A percentile compares a stretch with the other conserved stretches of the same genome.
phyloP scores from a whole-genome alignment of 2,113 vertebrate genomes.

The Centropus unirufus region DNA sequence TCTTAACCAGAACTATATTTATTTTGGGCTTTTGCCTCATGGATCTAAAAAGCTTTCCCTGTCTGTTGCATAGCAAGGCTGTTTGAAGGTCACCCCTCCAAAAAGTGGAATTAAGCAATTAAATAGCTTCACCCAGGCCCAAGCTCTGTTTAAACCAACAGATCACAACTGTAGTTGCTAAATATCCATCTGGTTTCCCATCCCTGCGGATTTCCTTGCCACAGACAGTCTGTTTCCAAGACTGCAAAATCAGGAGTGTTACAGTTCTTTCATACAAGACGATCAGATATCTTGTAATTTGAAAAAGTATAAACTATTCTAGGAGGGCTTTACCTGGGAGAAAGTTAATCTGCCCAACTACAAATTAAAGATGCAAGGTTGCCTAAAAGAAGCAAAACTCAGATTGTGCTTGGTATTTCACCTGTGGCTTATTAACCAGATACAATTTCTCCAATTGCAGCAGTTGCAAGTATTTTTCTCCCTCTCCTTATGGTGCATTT shows the following conservation, averaged over 20 bases:
- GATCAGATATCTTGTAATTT: background rate
- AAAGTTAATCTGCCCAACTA: background rate
- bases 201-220: background rate
- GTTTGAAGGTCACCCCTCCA: background rate
- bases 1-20: background rate
- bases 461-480: background rate
- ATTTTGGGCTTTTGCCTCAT: background rate
- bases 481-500: background rate
- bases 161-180: background rate
- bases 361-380: background rate
- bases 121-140: background rate
- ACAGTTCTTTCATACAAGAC: background rate
- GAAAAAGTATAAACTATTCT: background rate
- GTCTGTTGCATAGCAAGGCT: background rate
- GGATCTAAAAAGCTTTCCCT: background rate
- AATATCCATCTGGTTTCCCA: background rate
- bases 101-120: background rate
- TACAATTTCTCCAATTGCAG: background rate
- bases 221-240: background rate
- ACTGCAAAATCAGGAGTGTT: background rate
- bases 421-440: background rate
- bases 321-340: background rate
- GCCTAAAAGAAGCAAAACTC: background rate
- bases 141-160: background rate
- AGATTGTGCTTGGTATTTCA: background rate